Evolutionary conservation across 2,113 vertebrate species (phyloP).

Genomic region (Capra hircus): DNA sequence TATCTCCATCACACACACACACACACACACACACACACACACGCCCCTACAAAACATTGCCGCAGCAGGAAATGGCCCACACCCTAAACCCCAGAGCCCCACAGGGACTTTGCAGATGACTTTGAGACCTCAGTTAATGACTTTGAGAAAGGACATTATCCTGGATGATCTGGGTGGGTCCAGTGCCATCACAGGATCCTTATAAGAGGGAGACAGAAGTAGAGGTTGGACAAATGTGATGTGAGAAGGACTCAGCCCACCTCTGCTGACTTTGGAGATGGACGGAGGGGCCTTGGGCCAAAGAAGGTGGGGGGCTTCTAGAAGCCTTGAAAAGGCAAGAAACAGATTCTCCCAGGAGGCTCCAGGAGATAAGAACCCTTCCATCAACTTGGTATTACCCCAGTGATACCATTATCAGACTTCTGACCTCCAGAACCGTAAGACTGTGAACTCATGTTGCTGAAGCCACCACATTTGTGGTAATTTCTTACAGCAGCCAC

Average conservation of each 20-base stretch:
- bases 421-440: accelerated
- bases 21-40: neutral
- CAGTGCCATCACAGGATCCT: accelerated
- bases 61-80: accelerated
- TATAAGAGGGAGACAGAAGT: neutral
- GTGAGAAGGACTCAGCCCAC: neutral
- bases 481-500: too few species aligned
- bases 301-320: accelerated
- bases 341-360: accelerated
- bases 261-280: too few species aligned
- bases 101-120: neutral
- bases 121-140: neutral
- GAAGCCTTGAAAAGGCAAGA: neutral
- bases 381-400: neutral
- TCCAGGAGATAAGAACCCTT: too few species aligned
- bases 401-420: accelerated
- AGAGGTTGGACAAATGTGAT: accelerated
- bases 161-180: accelerated
- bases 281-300: accelerated
- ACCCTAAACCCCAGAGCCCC: accelerated
- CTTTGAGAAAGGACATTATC: too few species aligned
- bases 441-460: accelerated
- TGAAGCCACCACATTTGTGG: accelerated
- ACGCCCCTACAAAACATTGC: accelerated
- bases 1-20: accelerated